Base-by-base conservation (phyloP, 2,113 vertebrate genomes). In the Scolopax mira region DNA sequence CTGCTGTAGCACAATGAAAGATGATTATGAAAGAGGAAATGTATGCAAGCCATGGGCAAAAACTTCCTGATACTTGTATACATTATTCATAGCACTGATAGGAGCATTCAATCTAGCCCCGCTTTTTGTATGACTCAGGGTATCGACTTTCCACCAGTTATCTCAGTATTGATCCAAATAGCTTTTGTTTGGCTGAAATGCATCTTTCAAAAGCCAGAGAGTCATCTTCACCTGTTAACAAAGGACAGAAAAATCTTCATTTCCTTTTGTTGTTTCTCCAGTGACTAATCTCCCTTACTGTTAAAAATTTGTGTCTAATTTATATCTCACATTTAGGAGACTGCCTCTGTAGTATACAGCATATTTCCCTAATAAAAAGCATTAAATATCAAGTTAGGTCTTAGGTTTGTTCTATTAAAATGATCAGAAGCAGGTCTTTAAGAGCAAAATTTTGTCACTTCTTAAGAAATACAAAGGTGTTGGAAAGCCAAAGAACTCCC, bases 11-110 rank as follows among this genome's bases (percentile, higher is more conserved):
- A 96, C 82, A 97, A 96, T 91, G 64, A 86, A 85, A 71, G 85
- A 78, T 94, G 85, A 96, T 96, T 96, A 73, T 70, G 93, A 94
- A 96, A 96, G 71, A 10, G 72, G 52, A 96, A 96, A 94, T 95
- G 7, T 41, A 96, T 91, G 60, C 75, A 91, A 73, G 39, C 30
- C 27, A 62, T 58, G 78, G 73, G 42, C 27, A 93, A 93, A 89
- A 80, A 48, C 79, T 95, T 96, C 94, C 94, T 96, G 89, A 48
- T 62, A 74, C 14, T 80, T 51, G 17, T 6, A 42, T 83, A 30
- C 49, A 93, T 92, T 93, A 96, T 97, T 95, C 94, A 96, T 93
- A 48, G 5, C 33, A 83, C 55, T 96, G 81, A 95, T 79, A 90
- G 16, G 51, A 74, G 46, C 52, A 93, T 94, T 96, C 88, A 96